phyloP scores from a whole-genome alignment of 2,113 vertebrate genomes.

The Clarias macrocephalus region DNA sequence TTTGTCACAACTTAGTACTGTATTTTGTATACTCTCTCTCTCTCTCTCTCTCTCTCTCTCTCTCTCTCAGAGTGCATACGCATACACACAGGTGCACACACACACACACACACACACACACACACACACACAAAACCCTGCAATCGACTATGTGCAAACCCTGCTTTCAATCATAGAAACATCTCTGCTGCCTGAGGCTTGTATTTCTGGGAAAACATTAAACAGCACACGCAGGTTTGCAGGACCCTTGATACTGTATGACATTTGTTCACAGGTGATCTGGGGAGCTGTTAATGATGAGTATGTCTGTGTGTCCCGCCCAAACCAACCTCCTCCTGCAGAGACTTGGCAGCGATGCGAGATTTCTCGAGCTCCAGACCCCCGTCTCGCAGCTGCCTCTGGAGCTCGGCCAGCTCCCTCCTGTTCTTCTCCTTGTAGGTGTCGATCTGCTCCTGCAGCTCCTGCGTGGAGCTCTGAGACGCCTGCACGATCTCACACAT shows the following conservation, averaged over 20 bases:
- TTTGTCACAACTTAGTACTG: background rate
- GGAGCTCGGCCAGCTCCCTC: constrained; percentile 81
- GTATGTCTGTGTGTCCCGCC: background rate
- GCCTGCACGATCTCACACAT: constrained; percentile 85
- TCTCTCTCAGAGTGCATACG: no score
- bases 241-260: background rate
- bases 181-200: background rate
- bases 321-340: constrained; percentile 85
- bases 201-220: background rate
- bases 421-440: constrained; percentile 91
- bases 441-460: constrained; percentile 91
- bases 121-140: background rate
- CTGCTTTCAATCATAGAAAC: background rate
- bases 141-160: background rate
- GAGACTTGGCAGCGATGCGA: constrained; percentile 68
- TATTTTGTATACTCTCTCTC: background rate
- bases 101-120: background rate
- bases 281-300: constrained; percentile 4
- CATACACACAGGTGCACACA: background rate
- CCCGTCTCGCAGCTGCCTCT: constrained; percentile 85
- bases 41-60: no score
- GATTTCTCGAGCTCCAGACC: constrained; percentile 83
- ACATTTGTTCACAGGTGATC: constrained; percentile 13
- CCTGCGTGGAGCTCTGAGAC: constrained; percentile 82
- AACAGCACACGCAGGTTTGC: background rate